Evolutionary conservation across 2,113 vertebrate genomes (phyloP).

Genomic region (Glareola pratincola): DNA sequence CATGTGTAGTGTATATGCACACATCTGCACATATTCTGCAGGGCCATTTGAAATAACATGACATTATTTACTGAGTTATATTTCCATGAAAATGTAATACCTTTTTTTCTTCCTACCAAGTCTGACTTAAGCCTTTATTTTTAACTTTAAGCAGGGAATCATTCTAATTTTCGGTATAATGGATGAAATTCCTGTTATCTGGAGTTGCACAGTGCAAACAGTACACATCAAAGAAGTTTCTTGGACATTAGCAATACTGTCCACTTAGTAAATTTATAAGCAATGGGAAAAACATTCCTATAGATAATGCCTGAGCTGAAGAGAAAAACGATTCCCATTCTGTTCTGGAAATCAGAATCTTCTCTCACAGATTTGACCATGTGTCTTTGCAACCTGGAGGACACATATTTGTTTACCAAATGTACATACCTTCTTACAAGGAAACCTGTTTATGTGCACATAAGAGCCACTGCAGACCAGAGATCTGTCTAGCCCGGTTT

Average conservation of each 20-base stretch:
- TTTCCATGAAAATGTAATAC: background rate
- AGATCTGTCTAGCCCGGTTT: background rate
- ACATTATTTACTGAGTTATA: background rate
- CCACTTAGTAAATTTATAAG: background rate
- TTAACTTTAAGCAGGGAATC: background rate
- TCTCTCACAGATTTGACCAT: background rate
- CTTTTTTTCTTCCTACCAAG: background rate
- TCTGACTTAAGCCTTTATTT: background rate
- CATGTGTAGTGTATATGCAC: background rate
- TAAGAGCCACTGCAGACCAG: background rate
- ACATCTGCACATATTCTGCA: background rate
- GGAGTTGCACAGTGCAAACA: background rate
- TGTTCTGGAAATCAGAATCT: background rate
- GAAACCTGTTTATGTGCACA: background rate
- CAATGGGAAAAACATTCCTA: background rate
- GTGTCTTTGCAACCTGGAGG: background rate
- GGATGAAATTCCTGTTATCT: background rate
- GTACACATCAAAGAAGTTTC: background rate
- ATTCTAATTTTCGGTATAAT: background rate
- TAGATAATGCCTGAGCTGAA: background rate
- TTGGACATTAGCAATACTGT: background rate
- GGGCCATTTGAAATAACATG: background rate
- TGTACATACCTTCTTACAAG: background rate
- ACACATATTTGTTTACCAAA: background rate
- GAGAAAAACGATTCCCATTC: background rate